These are phyloP conservation scores for Fissipunctia ypsillon DNA, from an alignment of 2,888 invertebrate genomes.

Conservation along the genomic window DNA sequence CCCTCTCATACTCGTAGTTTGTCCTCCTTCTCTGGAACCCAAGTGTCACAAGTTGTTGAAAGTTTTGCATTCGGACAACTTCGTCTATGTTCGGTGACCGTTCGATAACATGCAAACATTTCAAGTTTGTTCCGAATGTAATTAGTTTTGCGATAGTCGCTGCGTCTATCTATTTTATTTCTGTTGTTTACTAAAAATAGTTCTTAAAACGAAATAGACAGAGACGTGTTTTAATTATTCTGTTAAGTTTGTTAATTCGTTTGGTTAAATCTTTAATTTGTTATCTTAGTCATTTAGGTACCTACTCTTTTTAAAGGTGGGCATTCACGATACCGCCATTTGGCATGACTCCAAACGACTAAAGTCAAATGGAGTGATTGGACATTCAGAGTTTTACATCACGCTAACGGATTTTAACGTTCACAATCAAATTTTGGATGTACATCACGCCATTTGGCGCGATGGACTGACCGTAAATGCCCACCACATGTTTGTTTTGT, in stretches of 20 bases:
- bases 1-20: conserved; percentile 25
- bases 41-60: conserved; percentile 39
- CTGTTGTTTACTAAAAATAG: not conserved
- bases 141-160: conserved; percentile 21
- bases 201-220: not conserved
- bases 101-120: conserved; percentile 39
- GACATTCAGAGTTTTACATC: too few relatives aligned
- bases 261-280: too few relatives aligned
- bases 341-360: too few relatives aligned
- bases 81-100: conserved; percentile 33
- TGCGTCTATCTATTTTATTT: not conserved
- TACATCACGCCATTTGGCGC: too few relatives aligned
- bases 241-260: not conserved
- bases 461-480: too few relatives aligned
- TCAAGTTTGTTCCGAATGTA: conserved; percentile 7
- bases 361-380: too few relatives aligned
- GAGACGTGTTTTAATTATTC: not conserved
- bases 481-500: too few relatives aligned
- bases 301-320: too few relatives aligned
- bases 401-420: too few relatives aligned
- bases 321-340: too few relatives aligned
- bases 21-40: conserved; percentile 13
- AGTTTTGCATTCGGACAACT: conserved; percentile 41
- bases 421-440: too few relatives aligned
- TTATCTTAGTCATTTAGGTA: too few relatives aligned